A percentile compares a stretch with the other conserved stretches of the same genome.
phyloP scores from a whole-genome alignment of 2,888 invertebrate genomes.

The Escarpia spicata region DNA sequence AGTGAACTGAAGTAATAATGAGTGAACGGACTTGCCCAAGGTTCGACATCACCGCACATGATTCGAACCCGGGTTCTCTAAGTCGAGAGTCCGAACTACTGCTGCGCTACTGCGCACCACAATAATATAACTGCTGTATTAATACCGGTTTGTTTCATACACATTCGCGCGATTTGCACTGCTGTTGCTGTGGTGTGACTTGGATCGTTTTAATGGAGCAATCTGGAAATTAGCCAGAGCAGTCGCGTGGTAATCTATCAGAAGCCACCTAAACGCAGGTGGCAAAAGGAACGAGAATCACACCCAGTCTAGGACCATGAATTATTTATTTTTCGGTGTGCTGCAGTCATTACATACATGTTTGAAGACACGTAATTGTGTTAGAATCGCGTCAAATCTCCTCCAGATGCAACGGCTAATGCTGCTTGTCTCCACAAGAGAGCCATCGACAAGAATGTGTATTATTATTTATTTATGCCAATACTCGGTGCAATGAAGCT shows the following conservation, averaged over 20 bases:
- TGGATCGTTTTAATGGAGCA: too few relatives aligned
- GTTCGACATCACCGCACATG: too few relatives aligned
- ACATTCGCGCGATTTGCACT: too few relatives aligned
- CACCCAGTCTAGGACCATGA: not conserved
- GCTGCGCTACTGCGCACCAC: too few relatives aligned
- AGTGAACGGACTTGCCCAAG: too few relatives aligned
- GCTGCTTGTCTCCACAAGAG: not conserved
- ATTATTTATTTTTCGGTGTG: not conserved
- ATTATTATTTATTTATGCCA: conserved; percentile 4
- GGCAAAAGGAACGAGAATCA: not conserved
- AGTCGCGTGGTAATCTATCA: not conserved
- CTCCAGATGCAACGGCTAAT: not conserved
- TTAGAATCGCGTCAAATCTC: not conserved
- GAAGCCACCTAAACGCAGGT: not conserved
- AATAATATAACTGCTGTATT: too few relatives aligned
- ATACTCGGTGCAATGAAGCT: not conserved
- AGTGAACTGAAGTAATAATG: too few relatives aligned
- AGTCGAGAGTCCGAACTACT: too few relatives aligned
- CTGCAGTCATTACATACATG: not conserved
- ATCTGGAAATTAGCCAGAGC: too few relatives aligned
- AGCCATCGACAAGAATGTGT: not conserved
- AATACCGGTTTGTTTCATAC: too few relatives aligned
- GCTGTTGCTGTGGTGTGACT: too few relatives aligned
- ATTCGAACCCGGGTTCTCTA: too few relatives aligned
- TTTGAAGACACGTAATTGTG: not conserved